These are phyloP conservation scores for Ectobius pallidus DNA, from an alignment of 2,888 invertebrate genomes.

Conservation along the genomic window DNA sequence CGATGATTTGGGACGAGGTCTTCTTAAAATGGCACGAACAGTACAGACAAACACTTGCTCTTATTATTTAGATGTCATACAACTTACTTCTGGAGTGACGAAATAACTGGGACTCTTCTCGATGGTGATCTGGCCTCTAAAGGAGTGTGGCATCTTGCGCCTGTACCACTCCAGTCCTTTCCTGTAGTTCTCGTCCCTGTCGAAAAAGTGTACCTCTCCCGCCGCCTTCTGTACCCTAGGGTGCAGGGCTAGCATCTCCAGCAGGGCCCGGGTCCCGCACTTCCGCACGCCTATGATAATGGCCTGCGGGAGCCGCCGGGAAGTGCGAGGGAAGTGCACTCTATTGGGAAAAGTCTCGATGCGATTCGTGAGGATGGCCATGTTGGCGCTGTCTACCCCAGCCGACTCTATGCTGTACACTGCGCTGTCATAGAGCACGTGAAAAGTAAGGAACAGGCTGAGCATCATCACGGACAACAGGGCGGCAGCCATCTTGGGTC, in stretches of 20 bases:
- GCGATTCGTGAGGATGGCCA: constrained; percentile 59
- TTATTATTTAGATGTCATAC: no score
- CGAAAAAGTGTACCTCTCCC: constrained; percentile 97
- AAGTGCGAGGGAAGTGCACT: constrained; percentile 67
- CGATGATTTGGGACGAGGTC: no score
- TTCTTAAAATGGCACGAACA: no score
- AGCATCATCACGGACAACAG: constrained; percentile 80
- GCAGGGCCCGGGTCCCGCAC: constrained; percentile 93
- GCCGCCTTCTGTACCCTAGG: constrained; percentile 91
- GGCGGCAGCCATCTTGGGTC: constrained; percentile 82
- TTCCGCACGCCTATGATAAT: constrained; percentile 95
- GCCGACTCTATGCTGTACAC: constrained; percentile 73
- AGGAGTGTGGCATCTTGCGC: constrained; percentile 92
- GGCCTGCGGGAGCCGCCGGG: constrained; percentile 73
- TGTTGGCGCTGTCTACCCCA: constrained; percentile 56
- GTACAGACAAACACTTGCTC: no score
- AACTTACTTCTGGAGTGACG: constrained; percentile 90
- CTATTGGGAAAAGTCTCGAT: constrained; percentile 47
- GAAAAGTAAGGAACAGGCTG: constrained; percentile 83
- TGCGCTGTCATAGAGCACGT: constrained; percentile 84
- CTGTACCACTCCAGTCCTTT: constrained; percentile 95
- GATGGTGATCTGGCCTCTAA: constrained; percentile 90
- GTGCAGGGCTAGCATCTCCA: constrained; percentile 96
- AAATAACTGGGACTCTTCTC: constrained; percentile 99
- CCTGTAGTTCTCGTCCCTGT: constrained; percentile 90